A percentile compares a stretch with the other conserved stretches of the same genome.
Conservation (phyloP, 2,113 vertebrate genomes). For the Vimba vimba region DNA sequence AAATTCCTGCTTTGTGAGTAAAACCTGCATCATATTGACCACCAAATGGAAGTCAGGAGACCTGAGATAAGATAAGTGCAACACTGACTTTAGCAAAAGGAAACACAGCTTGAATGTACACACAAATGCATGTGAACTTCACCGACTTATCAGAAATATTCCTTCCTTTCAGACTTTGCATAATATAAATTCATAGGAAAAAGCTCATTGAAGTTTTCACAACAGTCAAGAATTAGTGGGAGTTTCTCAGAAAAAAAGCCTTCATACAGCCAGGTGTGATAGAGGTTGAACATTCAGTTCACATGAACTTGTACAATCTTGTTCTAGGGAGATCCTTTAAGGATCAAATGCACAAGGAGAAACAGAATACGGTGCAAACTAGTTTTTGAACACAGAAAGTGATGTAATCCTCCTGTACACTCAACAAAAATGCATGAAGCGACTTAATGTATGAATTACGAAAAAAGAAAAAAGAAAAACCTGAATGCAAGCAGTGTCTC, state of each 20-base stretch:
- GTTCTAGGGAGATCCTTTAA: constrained; percentile 61
- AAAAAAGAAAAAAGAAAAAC: not conserved
- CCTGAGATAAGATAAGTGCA: constrained; percentile 10
- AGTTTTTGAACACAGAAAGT: not conserved
- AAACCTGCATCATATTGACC: constrained; percentile 12
- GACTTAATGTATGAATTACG: no score
- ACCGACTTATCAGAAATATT: not conserved
- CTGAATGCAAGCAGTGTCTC: constrained; percentile 18
- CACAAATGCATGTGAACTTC: not conserved
- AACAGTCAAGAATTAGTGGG: not conserved
- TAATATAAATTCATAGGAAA: not conserved
- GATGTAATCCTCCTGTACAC: not conserved
- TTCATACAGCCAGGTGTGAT: not conserved
- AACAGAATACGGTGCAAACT: not conserved
- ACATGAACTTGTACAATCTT: constrained; percentile 48
- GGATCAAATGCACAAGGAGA: constrained; percentile 1
- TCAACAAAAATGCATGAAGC: not conserved
- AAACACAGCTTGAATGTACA: not conserved
- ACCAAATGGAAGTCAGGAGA: constrained; percentile 6
- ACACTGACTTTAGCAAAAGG: not conserved
- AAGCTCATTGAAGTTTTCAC: not conserved
- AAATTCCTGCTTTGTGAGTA: constrained; percentile 42
- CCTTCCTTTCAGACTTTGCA: not conserved
- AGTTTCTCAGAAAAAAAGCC: not conserved
- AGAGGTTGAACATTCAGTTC: constrained; percentile 33